Evolutionary conservation across 1,140 invertebrate species (phyloP).

Genomic region (Drosophila nigrodunni): DNA sequence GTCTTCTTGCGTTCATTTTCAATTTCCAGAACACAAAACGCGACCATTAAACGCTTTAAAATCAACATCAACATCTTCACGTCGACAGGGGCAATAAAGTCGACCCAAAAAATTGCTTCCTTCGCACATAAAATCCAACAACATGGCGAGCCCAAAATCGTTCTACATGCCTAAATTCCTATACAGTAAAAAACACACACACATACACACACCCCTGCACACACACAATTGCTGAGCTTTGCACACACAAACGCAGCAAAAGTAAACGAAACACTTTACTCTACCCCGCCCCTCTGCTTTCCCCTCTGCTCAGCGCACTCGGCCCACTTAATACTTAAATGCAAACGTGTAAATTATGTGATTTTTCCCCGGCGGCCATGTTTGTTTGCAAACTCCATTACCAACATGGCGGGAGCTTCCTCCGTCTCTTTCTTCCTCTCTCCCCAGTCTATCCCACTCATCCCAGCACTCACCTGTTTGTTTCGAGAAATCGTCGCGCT

Average conservation of each 20-base stretch:
- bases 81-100: slow-evolving; percentile 77
- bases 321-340: slow-evolving; percentile 81
- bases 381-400: slow-evolving; percentile 83
- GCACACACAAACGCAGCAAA: slow-evolving; percentile 71
- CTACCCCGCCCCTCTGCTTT: not conserved
- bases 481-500: slow-evolving; percentile 78
- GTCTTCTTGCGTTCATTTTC: slow-evolving; percentile 63
- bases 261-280: slow-evolving; percentile 78
- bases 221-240: slow-evolving; percentile 60
- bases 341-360: slow-evolving; percentile 83
- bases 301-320: slow-evolving; percentile 5
- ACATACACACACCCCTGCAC: slow-evolving; percentile 38
- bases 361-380: slow-evolving; percentile 82
- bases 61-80: slow-evolving; percentile 69
- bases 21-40: slow-evolving; percentile 61
- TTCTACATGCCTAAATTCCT: slow-evolving; percentile 68
- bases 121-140: slow-evolving; percentile 73
- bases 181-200: slow-evolving; percentile 42
- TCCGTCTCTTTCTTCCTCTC: not conserved
- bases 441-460: not conserved
- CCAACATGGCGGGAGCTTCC: slow-evolving; percentile 75
- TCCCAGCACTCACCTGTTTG: slow-evolving; percentile 63
- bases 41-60: slow-evolving; percentile 80
- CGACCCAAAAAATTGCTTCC: slow-evolving; percentile 81
- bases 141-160: slow-evolving; percentile 39